A percentile compares a stretch with the other conserved stretches of the same genome.
Evolutionary conservation across 2,797 vertebrate genomes (phyloP).

Genomic region (Eutrigla gurnardus): DNA sequence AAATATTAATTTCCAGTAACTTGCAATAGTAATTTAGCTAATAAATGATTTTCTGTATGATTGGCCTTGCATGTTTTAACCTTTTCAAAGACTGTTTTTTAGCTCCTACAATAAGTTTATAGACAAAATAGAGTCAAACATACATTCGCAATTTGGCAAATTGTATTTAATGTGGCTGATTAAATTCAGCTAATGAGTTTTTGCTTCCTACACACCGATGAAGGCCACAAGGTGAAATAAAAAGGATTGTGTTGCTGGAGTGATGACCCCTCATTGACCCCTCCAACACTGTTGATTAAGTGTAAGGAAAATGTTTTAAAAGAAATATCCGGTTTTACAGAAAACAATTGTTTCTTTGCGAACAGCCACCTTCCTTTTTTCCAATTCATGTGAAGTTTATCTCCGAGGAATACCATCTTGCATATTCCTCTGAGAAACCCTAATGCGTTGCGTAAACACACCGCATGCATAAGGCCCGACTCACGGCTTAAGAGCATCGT

Average conservation of each 20-base stretch:
- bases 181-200: not conserved
- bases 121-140: too few relatives aligned
- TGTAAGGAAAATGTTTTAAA: not conserved
- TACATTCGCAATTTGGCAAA: not conserved
- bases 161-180: not conserved
- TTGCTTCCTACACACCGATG: not conserved
- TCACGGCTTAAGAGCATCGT: slow-evolving; percentile 38
- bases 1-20: too few relatives aligned
- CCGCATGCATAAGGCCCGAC: slow-evolving; percentile 28
- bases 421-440: slow-evolving; percentile 50
- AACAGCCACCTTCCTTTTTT: slow-evolving; percentile 19
- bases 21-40: too few relatives aligned
- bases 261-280: not conserved
- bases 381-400: slow-evolving; percentile 34
- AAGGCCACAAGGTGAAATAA: not conserved
- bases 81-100: too few relatives aligned
- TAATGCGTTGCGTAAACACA: slow-evolving; percentile 35
- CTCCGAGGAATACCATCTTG: slow-evolving; percentile 40
- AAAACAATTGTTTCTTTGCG: slow-evolving; percentile 19
- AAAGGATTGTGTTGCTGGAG: rapidly evolving
- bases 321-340: not conserved
- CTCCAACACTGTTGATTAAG: not conserved
- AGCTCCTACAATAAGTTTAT: too few relatives aligned
- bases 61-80: too few relatives aligned
- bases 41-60: too few relatives aligned